Base-by-base conservation (phyloP, 2,888 invertebrate species). In the Elmis aenea region DNA sequence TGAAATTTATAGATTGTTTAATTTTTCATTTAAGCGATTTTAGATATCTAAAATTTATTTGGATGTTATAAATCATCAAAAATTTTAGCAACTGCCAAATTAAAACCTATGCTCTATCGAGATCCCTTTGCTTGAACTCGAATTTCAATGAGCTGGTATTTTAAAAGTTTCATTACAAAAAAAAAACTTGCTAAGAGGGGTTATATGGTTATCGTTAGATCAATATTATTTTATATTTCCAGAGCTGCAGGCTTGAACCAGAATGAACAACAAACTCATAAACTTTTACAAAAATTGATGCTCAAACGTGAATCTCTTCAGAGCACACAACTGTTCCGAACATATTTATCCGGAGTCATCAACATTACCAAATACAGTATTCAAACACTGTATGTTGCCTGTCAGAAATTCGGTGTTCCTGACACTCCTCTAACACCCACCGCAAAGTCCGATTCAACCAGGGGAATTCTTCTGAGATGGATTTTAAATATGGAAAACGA, bases 211-310 rank as follows among this genome's bases (percentile, higher is more conserved):
- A 3, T 4, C 11, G 5, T n/a, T n/a, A n/a, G n/a, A 25, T 27
- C 8, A 26, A 8, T 25, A 16, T 15, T 25, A 37, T 34, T 34
- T 13, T 20, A 26, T 13, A 28, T 29, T 66, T 64, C 40, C 45
- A 73, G 72, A 46, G 68, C 68, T 20, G 57, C 72, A 23, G 71
- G 69, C 14, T 55, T 69, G 44, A 70, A 69, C 49, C 69, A 71
- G 36, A 67, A 67, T 33, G 68, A 69, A 42, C 52, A 62, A 33
- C 50, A 52, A 24, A 66, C 66, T 1, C 73, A 73, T 51, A 51
- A 51, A 13, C 56, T 75, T 5, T 48, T 73, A 1, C 67, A 68
- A 41, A 57, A 59, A 5, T 53, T 74, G 8, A 61, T 74, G 21
- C 42, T 41, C 5, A 42, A 57, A 30, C 53, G 60, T 24, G 61